A percentile compares a stretch with the other conserved stretches of the same genome.
phyloP scores from a whole-genome alignment of 2,888 invertebrate genomes.

The Uropetala carovei region DNA sequence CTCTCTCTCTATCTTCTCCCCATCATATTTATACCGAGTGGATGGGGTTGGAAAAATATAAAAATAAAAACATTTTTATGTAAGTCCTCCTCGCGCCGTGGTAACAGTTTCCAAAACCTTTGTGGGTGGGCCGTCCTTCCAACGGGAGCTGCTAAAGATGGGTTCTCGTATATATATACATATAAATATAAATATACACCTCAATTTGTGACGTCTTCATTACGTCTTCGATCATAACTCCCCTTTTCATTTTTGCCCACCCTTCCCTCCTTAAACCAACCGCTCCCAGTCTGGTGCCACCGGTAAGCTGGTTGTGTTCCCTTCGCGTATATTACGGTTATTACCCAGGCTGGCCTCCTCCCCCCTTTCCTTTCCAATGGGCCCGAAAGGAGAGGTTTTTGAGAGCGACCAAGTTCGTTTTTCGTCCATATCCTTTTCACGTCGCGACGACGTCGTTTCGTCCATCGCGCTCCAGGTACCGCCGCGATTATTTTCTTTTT shows the following conservation, averaged over 20 bases:
- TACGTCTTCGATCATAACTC: background rate
- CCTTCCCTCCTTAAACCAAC: background rate
- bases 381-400: background rate
- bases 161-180: constrained; percentile 9
- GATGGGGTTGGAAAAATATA: background rate
- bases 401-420: background rate
- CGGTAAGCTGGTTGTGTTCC: background rate
- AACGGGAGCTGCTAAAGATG: background rate
- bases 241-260: background rate
- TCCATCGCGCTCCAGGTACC: background rate
- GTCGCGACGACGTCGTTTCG: background rate
- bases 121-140: constrained; percentile 46
- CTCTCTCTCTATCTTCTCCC: background rate
- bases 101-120: background rate
- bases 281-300: constrained; percentile 24
- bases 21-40: constrained; percentile 38
- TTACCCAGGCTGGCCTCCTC: background rate
- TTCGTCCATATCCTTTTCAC: background rate
- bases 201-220: constrained; percentile 63
- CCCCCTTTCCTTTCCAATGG: background rate
- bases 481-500: background rate
- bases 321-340: background rate
- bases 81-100: background rate
- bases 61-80: constrained; percentile 36
- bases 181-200: constrained; percentile 17